Evolutionary conservation across 2,797 vertebrate species (phyloP), one percentile per base, ranked within the genome.

Genomic region (Channa striata): DNA sequence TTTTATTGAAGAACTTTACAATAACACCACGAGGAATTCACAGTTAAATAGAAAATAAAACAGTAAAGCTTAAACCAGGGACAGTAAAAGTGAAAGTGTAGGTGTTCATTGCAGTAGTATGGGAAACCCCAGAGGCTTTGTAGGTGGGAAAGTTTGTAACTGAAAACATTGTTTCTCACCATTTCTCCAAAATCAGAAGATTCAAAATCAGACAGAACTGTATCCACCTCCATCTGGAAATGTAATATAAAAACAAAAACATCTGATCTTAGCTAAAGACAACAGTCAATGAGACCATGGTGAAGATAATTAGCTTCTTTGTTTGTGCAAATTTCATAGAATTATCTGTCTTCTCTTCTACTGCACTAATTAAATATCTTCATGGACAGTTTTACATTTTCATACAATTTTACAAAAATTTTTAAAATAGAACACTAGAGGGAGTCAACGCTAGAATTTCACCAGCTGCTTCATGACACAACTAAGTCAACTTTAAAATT

Each of bases 141-240:
- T 51, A 23, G 25, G 8, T 23, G 1, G 19, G 6, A 21, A 51
- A 37, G 23, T 44, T 30, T 33, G 21, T 8, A 2, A 39, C 1
- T 12, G 10, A 20, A 6, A 13, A 34, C 11, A 6, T 23, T 64
- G 16, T 52, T 39, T 50, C 65, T 94, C 89, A 99, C 98, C 96
- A 99, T 94, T 88, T 99, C 97, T 86, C 94, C 96, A 93, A 99
- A 99, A 87, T 99, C 97, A 56, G 96, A 96, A 0, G 98, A 96
- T 87, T 99, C 98, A 74, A 99, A 94, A 82, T 97, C 96, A 76
- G 96, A 97, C 39, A 99, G 87, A 30, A 95, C 92, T 1, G 95
- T 95, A 64, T 99, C 97, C 72, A 99, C 94, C 88, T 98, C 96
- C 85, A 96, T 81, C 98, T 99, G 86, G 73, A 88, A 87, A 46